Evolutionary conservation across 2,888 invertebrate genomes (phyloP), one percentile per base, ranked within the genome.

Genomic region (Thalpophila matura): DNA sequence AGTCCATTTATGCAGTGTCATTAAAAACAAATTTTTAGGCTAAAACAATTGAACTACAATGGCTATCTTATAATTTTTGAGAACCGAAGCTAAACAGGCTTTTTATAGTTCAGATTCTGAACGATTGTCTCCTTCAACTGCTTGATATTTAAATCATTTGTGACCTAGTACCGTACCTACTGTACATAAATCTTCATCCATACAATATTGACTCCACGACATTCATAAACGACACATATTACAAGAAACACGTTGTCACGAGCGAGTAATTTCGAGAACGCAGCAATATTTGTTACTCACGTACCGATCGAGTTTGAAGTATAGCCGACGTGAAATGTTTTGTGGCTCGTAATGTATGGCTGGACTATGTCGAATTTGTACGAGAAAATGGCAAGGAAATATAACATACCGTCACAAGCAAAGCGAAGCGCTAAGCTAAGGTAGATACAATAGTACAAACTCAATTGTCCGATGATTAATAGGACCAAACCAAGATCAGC

Each of bases 221-320:
- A 43, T 58, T 33, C 37, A 58, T 50, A 55, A 71, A 72, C 62
- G 71, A 74, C 71, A 59, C 57, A 58, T 62, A 66, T 54, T 74
- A 85, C 84, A 83, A 85, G 82, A 82, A 81, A 83, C 77, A 77
- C 77, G 77, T 78, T 83, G 88, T 89, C 89, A 90, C 90, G 90
- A 89, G 76, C 81, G 75, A 75, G 82, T 83, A 80, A 88, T 89
- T 89, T 88, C 79, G 78, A 84, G 83, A 89, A 86, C 83, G 82
- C 80, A 62, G 55, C 60, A 65, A 77, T 74, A 75, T 81, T 77
- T 72, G 81, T 80, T 73, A 77, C 66, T 82, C 82, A 80, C 74
- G 80, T 77, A 62, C 33, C 53, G 42, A 67, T 64, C 74, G 74
- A 81, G 81, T 85, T 81, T 83, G 83, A 83, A 75, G 78, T 81